These are phyloP conservation scores for Bergia sp. DNA, from an alignment of 92 coral and sea anemone genomes.

Conservation along the genomic window DNA sequence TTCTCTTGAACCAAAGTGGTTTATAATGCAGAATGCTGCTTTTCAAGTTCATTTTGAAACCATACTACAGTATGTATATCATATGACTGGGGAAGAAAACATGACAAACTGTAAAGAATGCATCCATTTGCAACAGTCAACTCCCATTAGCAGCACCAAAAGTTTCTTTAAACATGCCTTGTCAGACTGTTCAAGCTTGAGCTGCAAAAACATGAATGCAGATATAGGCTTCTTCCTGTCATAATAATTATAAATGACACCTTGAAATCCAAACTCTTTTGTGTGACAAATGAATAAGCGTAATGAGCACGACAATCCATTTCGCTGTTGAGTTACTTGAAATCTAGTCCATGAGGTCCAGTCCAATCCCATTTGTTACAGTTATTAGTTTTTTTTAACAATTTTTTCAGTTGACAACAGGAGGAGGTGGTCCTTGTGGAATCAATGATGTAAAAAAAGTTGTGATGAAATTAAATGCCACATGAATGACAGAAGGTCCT, in stretches of 20 bases:
- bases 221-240: background rate
- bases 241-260: background rate
- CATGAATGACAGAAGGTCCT: constrained; percentile 78
- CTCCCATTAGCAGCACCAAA: background rate
- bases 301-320: background rate
- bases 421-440: constrained; percentile 69
- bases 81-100: no score
- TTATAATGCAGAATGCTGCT: no score
- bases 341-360: background rate
- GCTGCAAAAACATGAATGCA: background rate
- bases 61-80: no score
- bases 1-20: no score
- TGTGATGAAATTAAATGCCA: constrained; percentile 82
- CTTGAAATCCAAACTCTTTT: background rate
- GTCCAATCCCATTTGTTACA: background rate
- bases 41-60: no score
- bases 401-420: constrained; percentile 35
- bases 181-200: background rate
- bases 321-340: background rate
- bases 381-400: background rate
- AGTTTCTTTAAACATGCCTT: background rate
- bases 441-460: constrained; percentile 93
- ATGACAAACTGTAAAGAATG: background rate
- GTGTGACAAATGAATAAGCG: background rate
- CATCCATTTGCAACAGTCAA: no score